phyloP scores from a whole-genome alignment of 2,113 vertebrate genomes.

The Tenebrosternarchus preto region DNA sequence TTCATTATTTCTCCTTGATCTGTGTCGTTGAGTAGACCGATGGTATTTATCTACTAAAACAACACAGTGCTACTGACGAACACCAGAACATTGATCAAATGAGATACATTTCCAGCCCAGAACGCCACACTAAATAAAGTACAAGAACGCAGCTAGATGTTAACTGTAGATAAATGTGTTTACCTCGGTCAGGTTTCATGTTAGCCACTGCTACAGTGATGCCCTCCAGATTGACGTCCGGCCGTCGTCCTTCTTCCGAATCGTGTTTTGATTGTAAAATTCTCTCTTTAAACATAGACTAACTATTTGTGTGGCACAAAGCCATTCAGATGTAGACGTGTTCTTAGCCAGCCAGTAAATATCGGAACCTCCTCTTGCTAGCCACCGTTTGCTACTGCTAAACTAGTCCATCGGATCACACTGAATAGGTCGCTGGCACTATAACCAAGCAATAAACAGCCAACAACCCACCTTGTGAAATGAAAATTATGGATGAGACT shows the following conservation, averaged over 20 bases:
- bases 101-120: no score
- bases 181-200: slow-evolving; percentile 98
- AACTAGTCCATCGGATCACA: slow-evolving; percentile 5
- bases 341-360: no score
- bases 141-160: no score
- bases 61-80: not conserved
- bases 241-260: slow-evolving; percentile 47
- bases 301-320: slow-evolving; percentile 11
- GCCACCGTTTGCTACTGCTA: slow-evolving; percentile 3
- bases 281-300: slow-evolving; percentile 22
- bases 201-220: slow-evolving; percentile 74
- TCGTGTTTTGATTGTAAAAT: slow-evolving; percentile 1
- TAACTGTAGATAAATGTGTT: slow-evolving; percentile 36
- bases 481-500: no score
- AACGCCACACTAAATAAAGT: no score
- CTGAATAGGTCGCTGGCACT: no score
- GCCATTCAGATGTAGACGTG: not conserved
- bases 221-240: slow-evolving; percentile 49
- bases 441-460: no score
- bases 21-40: not conserved
- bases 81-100: not conserved
- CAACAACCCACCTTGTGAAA: no score
- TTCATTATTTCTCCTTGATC: not conserved
- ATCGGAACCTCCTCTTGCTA: not conserved
- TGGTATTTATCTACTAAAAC: not conserved